Evolutionary conservation across 2,797 vertebrate species (phyloP).

Genomic region (Pseudochirops corinnae): DNA sequence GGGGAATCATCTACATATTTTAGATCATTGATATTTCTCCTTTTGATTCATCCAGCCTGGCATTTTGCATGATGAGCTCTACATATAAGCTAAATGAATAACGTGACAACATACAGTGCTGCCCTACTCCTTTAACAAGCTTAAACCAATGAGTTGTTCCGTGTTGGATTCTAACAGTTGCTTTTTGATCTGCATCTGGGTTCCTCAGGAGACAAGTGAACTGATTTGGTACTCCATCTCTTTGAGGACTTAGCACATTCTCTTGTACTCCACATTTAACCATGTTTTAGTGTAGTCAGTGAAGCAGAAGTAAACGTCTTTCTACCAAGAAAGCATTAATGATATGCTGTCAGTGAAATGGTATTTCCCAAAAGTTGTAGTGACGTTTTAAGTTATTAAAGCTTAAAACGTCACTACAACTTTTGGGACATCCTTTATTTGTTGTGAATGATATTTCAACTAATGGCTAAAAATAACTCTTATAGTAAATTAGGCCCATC

Average conservation of each 20-base stretch:
- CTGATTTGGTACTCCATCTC: not conserved
- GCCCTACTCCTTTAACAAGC: not conserved
- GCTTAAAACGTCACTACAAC: not conserved
- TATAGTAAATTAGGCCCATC: conserved; percentile 43
- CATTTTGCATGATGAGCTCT: not conserved
- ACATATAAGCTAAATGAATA: not conserved
- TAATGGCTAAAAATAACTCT: conserved; percentile 2
- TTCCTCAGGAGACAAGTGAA: not conserved
- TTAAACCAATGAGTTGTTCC: not conserved
- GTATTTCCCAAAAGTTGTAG: not conserved
- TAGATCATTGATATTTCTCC: not conserved
- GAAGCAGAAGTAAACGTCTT: not conserved
- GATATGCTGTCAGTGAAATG: not conserved
- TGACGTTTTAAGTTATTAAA: not conserved
- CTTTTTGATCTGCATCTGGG: not conserved
- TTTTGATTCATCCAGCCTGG: not conserved
- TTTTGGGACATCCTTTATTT: not conserved
- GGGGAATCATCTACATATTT: not conserved
- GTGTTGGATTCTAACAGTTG: not conserved
- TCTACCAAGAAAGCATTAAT: not conserved
- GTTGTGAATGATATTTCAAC: not conserved
- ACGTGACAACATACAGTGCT: not conserved
- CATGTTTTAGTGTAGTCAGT: not conserved
- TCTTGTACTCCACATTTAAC: too few relatives aligned
- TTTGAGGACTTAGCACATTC: not conserved